Evolutionary conservation across 1,140 invertebrate genomes (phyloP).

Genomic region (Theocolax elegans): DNA sequence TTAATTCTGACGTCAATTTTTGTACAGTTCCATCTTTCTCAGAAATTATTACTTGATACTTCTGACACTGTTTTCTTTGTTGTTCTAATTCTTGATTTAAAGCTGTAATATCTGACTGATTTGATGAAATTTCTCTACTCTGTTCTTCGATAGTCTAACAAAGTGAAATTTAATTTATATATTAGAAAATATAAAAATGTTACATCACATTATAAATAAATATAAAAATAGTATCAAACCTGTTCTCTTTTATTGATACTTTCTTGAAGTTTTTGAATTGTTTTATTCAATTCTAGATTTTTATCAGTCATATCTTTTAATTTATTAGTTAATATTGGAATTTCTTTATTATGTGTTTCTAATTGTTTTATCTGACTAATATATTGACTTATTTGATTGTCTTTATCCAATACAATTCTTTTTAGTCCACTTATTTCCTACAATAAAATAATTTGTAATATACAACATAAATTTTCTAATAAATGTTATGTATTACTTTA

Average conservation of each 20-base stretch:
- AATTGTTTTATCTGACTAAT: conserved; percentile 46
- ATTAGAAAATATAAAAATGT: conserved; percentile 21
- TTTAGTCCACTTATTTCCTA: conserved; percentile 56
- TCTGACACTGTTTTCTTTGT: conserved; percentile 47
- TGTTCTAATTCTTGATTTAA: conserved; percentile 56
- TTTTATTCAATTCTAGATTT: conserved; percentile 51
- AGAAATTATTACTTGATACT: conserved; percentile 49
- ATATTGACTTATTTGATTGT: conserved; percentile 43
- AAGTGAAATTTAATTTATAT: conserved; percentile 28
- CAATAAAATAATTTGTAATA: conserved; percentile 8
- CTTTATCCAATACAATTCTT: conserved; percentile 54
- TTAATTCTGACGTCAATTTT: conserved; percentile 52
- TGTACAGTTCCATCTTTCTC: conserved; percentile 54
- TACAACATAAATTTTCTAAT: neutral
- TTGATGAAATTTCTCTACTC: conserved; percentile 48
- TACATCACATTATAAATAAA: conserved; percentile 26
- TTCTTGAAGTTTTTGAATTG: conserved; percentile 53
- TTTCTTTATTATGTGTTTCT: conserved; percentile 45
- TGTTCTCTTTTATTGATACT: conserved; percentile 51
- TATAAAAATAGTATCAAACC: conserved; percentile 41
- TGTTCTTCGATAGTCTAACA: conserved; percentile 53
- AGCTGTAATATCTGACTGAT: conserved; percentile 50
- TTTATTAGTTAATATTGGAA: conserved; percentile 48
- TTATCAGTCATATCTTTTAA: conserved; percentile 48
- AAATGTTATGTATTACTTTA: neutral